Evolutionary conservation across 1,140 invertebrate species (phyloP), one percentile per base, ranked within the genome.

Genomic region (Leptopilina clavipes): DNA sequence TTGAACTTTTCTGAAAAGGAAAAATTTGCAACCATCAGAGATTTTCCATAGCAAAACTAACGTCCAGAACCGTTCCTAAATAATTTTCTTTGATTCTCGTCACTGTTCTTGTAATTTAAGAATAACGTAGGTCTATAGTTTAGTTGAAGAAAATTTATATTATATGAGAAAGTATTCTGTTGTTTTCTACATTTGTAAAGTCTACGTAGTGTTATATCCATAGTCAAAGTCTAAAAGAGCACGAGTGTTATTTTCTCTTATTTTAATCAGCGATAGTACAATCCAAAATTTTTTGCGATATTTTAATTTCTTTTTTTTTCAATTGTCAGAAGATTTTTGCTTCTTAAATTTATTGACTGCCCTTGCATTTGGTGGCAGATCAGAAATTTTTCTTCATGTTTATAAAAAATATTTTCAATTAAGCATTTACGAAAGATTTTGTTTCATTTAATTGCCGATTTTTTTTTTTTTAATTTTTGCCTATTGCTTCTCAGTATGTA

Each of bases 131-230:
- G 59, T 65, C 25, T 65, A 65, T 65, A 65, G 48, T 52, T 65
- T 59, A 31, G 25, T 25, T 65, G 31, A 65, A 65, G n/a, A 65
- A 31, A 65, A 84, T 85, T 82, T 79, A 82, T 82, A 44, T 81
- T 82, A 80, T 82, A 84, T 82, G 81, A 79, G 70, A 81, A 25
- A 70, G 74, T 81, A 82, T 83, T 86, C 79, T 81, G 73, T 86
- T 86, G 82, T 89, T 89, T 86, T 84, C 70, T 84, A 84, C 83
- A 86, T 83, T 65, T 88, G 81, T 82, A 89, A 89, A 89, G 85
- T 90, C 82, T 90, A 89, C 84, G 83, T 86, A 86, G 85, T 83
- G 86, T 88, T 88, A 82, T 74, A 79, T 83, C 82, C 79, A 82
- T 83, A 83, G 70, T 80, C 71, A 80, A 81, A 79, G 78, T 77